These are phyloP conservation scores for Brachionus asplanchnoidis DNA, from an alignment of 1,140 invertebrate genomes.

Conservation along the genomic window DNA sequence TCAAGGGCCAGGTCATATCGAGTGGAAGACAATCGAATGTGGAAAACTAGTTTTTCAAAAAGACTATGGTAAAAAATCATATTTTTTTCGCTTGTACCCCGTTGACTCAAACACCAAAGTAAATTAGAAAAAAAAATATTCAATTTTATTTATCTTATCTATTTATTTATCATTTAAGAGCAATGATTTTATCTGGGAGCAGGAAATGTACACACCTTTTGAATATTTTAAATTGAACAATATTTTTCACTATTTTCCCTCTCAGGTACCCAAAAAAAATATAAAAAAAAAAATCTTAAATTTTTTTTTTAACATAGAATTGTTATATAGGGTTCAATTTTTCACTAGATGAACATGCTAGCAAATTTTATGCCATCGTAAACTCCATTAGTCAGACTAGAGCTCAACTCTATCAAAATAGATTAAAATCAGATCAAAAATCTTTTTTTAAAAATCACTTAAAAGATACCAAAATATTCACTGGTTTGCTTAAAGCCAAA, in stretches of 20 bases:
- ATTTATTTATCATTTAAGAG: background rate
- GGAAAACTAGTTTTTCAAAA: slow-evolving; percentile 18
- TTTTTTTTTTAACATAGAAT: background rate
- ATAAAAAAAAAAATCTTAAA: background rate
- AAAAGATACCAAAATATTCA: background rate
- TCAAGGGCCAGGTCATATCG: background rate
- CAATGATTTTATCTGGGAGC: slow-evolving; percentile 19
- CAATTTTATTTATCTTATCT: background rate
- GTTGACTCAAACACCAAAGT: slow-evolving; percentile 14
- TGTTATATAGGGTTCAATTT: slow-evolving; percentile 34
- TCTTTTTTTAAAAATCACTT: background rate
- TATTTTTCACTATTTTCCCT: slow-evolving; percentile 12
- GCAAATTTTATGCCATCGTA: background rate
- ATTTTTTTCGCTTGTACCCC: slow-evolving; percentile 14
- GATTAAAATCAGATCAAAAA: background rate
- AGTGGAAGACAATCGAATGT: background rate
- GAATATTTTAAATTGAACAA: background rate
- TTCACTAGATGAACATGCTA: background rate
- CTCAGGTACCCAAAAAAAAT: background rate
- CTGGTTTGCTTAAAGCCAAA: background rate
- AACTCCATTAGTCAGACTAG: background rate
- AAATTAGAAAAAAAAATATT: too few relatives aligned
- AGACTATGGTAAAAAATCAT: slow-evolving; percentile 2
- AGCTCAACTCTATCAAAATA: background rate
- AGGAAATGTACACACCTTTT: slow-evolving; percentile 32